These are phyloP conservation scores for Trilocha varians DNA, from an alignment of 2,888 invertebrate species.

Conservation along the genomic window DNA sequence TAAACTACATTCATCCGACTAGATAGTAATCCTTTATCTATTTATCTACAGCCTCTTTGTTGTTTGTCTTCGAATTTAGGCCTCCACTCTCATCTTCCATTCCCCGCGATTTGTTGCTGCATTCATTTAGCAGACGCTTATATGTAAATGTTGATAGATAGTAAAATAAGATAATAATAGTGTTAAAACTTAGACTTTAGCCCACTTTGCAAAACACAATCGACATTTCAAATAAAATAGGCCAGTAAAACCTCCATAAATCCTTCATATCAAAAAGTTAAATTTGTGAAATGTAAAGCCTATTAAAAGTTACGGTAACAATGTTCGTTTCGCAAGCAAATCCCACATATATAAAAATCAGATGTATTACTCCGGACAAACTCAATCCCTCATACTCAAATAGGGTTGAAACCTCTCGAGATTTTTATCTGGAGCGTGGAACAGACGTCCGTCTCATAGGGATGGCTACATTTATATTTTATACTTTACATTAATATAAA, in stretches of 20 bases:
- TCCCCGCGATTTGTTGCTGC: no score
- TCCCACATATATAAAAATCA: slow-evolving; percentile 9
- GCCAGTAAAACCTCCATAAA: neutral
- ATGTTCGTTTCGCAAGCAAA: neutral
- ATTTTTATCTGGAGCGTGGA: slow-evolving; percentile 14
- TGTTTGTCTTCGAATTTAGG: no score
- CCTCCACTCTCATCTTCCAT: no score
- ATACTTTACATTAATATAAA: neutral
- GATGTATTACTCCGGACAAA: slow-evolving; percentile 13
- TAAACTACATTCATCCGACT: no score
- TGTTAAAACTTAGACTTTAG: no score
- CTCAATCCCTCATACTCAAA: slow-evolving; percentile 17
- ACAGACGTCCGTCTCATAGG: slow-evolving; percentile 12
- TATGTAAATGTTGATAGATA: no score
- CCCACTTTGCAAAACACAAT: no score
- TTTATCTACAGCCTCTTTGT: no score
- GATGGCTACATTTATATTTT: slow-evolving; percentile 1
- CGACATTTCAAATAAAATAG: neutral
- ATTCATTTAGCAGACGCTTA: no score
- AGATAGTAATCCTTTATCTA: no score
- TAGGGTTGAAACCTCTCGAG: slow-evolving; percentile 12
- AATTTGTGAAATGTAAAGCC: neutral
- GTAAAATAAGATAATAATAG: no score
- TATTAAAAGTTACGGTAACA: neutral
- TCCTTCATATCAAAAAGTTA: neutral